Percentiles rank a stretch among this genome's conserved stretches.
Evolutionary conservation across 2,888 invertebrate species (phyloP).

Genomic region (Mesoligia furuncula): DNA sequence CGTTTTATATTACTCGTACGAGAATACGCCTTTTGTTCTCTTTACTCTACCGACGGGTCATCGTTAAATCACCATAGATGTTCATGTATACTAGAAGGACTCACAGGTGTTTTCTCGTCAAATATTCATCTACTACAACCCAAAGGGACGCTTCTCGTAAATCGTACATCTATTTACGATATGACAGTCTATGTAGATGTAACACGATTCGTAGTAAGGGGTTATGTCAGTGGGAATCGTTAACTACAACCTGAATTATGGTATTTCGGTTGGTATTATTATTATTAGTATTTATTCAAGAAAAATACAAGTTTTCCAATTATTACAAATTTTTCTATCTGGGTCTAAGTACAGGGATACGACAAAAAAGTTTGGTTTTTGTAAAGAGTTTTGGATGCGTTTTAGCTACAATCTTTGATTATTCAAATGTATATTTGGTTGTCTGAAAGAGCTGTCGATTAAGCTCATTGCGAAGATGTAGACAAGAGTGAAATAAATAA

Average conservation of each 20-base stretch:
- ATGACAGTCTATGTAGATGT: constrained; percentile 35
- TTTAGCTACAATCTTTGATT: background rate
- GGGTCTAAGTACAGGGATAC: background rate
- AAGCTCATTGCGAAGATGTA: background rate
- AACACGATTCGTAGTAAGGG: background rate
- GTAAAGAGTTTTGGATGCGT: background rate
- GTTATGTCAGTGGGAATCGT: constrained; percentile 1
- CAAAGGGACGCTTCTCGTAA: constrained; percentile 47
- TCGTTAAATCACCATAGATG: constrained; percentile 24
- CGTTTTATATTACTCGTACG: too few relatives aligned
- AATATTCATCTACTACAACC: constrained; percentile 47
- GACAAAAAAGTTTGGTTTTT: background rate
- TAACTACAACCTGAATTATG: background rate
- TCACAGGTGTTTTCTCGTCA: constrained; percentile 48
- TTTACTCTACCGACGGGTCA: constrained; percentile 11
- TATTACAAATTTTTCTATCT: background rate
- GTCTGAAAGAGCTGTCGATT: background rate
- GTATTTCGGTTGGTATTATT: background rate
- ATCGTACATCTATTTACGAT: constrained; percentile 42
- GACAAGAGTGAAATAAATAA: constrained; percentile 2
- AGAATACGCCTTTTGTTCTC: background rate
- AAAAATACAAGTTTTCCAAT: background rate
- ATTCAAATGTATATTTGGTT: background rate
- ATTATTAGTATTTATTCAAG: background rate
- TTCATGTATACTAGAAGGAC: constrained; percentile 13